A percentile compares a stretch with the other conserved stretches of the same genome.
Evolutionary conservation across 2,888 invertebrate species (phyloP).

Genomic region (Allolobophora icterica): DNA sequence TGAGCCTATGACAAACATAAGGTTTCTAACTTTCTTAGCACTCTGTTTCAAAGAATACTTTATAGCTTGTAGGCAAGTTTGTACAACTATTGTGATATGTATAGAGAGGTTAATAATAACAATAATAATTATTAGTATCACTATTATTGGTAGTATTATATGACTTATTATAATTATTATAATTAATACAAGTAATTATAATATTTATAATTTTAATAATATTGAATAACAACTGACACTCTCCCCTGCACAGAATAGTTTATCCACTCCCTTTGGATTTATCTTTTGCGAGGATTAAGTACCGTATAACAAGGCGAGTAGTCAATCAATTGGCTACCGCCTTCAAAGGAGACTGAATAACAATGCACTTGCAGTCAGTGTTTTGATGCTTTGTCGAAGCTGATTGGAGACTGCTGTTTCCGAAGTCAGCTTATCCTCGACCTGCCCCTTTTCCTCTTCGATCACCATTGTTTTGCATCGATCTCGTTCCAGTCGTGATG

Average conservation of each 20-base stretch:
- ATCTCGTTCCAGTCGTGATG: slow-evolving; percentile 28
- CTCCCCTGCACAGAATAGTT: too few species aligned
- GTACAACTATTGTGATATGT: too few species aligned
- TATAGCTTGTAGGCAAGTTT: too few species aligned
- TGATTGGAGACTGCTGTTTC: not conserved
- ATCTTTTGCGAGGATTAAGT: too few species aligned
- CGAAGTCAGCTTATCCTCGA: slow-evolving; percentile 22
- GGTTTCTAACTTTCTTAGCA: not conserved
- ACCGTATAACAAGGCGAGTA: not conserved
- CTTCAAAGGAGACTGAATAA: not conserved
- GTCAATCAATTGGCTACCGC: too few species aligned
- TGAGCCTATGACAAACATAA: slow-evolving; percentile 31
- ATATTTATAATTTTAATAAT: not conserved
- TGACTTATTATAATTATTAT: too few species aligned
- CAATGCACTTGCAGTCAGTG: not conserved
- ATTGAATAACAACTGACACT: too few species aligned
- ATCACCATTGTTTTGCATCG: not conserved
- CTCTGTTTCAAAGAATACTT: too few species aligned
- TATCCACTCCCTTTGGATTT: too few species aligned
- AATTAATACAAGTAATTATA: not conserved
- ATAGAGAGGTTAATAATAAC: too few species aligned
- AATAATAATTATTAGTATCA: too few species aligned
- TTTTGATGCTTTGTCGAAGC: not conserved
- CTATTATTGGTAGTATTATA: too few species aligned
- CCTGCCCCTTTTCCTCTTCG: slow-evolving; percentile 29